phyloP scores from a whole-genome alignment of 2,113 vertebrate species.

The Sclerurus mexicanus region DNA sequence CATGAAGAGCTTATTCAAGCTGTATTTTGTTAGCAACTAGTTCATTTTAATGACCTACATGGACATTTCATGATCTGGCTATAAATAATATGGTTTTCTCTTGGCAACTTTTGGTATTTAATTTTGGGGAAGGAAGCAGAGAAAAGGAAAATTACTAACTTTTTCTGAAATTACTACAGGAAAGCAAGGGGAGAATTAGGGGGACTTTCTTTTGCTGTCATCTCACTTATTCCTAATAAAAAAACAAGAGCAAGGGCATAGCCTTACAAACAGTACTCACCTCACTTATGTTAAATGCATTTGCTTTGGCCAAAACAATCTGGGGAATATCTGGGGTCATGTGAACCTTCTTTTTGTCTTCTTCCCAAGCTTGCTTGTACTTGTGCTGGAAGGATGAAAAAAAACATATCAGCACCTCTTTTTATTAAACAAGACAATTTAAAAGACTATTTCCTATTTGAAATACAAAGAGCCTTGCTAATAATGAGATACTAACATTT shows the following conservation, averaged over 20 bases:
- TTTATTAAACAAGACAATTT: background rate
- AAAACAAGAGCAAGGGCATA: fast-evolving
- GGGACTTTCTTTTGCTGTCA: background rate
- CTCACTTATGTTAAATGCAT: slow-evolving; percentile 89
- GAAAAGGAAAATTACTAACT: background rate
- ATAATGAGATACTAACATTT: background rate
- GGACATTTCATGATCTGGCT: background rate
- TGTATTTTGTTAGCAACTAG: background rate
- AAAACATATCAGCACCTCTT: background rate
- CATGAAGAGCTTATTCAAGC: background rate
- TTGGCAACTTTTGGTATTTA: background rate
- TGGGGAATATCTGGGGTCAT: slow-evolving; percentile 91
- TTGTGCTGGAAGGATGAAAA: slow-evolving; percentile 68
- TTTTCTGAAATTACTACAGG: background rate
- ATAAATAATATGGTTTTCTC: background rate
- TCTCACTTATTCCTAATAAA: background rate
- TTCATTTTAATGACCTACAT: background rate
- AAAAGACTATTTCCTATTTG: background rate
- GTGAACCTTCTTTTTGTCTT: slow-evolving; percentile 88
- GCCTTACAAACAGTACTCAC: slow-evolving; percentile 69
- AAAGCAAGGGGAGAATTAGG: background rate
- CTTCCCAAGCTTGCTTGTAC: slow-evolving; percentile 91
- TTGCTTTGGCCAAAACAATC: slow-evolving; percentile 87
- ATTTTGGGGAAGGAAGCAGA: background rate
- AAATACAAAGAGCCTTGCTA: background rate